These are phyloP conservation scores for Oncorhynchus kisutch DNA, from an alignment of 2,113 vertebrate genomes.

Conservation along the genomic window DNA sequence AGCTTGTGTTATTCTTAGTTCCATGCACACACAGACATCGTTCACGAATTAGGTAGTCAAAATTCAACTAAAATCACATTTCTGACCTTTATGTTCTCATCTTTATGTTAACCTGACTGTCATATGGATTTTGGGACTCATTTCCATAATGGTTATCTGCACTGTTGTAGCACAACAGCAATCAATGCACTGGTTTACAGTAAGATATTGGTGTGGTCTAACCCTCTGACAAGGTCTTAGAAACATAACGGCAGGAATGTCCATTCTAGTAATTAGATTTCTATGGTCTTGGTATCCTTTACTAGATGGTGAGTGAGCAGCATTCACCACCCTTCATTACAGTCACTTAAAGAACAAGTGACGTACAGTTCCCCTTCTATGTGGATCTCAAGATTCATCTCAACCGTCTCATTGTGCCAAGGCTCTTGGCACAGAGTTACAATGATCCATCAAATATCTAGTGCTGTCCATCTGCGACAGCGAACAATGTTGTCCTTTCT, in stretches of 20 bases:
- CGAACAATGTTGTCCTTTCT: conserved; percentile 72
- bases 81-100: no score
- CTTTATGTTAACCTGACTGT: neutral
- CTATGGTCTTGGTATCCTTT: neutral
- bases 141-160: no score
- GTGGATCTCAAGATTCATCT: conserved; percentile 55
- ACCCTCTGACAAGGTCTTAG: neutral
- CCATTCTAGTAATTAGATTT: no score
- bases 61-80: neutral
- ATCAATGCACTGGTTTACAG: neutral
- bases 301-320: conserved; percentile 20
- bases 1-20: neutral
- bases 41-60: neutral
- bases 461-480: conserved; percentile 65
- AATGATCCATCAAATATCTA: conserved; percentile 63
- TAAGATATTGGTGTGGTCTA: neutral
- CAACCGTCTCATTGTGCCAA: conserved; percentile 67
- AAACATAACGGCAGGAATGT: no score
- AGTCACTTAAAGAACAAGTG: conserved; percentile 42
- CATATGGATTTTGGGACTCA: no score
- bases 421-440: conserved; percentile 67
- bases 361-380: conserved; percentile 56
- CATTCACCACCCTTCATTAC: conserved; percentile 50
- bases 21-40: neutral
- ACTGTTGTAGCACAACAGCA: neutral